These are phyloP conservation scores for Ambastaia sidthimunki DNA, from an alignment of 2,797 vertebrate species.

Conservation along the genomic window DNA sequence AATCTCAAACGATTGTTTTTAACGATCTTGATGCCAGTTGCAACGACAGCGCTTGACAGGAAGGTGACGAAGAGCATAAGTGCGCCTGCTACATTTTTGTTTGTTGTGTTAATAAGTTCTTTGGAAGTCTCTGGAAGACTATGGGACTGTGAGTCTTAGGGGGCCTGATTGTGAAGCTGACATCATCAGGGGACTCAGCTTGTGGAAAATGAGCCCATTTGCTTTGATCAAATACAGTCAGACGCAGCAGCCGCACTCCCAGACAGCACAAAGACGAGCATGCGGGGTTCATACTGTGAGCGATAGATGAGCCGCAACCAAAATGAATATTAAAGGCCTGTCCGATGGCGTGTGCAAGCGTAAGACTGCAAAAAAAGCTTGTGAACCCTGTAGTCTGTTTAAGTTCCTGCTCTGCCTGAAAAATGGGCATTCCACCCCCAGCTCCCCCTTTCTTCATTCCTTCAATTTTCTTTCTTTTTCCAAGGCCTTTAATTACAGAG, in stretches of 20 bases:
- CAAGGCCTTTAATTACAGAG: conserved; percentile 77
- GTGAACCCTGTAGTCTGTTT: conserved; percentile 62
- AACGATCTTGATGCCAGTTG: not conserved
- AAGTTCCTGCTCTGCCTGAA: conserved; percentile 65
- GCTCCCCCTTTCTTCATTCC: conserved; percentile 22
- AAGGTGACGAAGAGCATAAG: conserved; percentile 5
- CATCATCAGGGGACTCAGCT: conserved; percentile 11
- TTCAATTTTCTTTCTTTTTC: conserved; percentile 46
- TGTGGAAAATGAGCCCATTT: not conserved
- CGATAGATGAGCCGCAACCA: not conserved
- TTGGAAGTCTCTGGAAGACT: not conserved
- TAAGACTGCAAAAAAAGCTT: conserved; percentile 42
- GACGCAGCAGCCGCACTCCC: not conserved
- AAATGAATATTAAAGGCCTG: conserved; percentile 37
- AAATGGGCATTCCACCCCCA: conserved; percentile 56
- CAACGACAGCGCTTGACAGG: not conserved
- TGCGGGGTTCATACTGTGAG: conserved; percentile 21
- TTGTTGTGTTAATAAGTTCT: conserved; percentile 37
- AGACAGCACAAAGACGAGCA: conserved; percentile 25
- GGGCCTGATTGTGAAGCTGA: conserved; percentile 35
- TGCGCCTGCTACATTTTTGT: conserved; percentile 7
- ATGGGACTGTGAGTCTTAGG: conserved; percentile 5
- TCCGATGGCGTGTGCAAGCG: conserved; percentile 23
- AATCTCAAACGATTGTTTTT: not conserved
- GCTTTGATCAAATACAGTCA: conserved; percentile 39